Base-by-base conservation (phyloP, 2,797 vertebrate species). In the Babyrousa celebensis region DNA sequence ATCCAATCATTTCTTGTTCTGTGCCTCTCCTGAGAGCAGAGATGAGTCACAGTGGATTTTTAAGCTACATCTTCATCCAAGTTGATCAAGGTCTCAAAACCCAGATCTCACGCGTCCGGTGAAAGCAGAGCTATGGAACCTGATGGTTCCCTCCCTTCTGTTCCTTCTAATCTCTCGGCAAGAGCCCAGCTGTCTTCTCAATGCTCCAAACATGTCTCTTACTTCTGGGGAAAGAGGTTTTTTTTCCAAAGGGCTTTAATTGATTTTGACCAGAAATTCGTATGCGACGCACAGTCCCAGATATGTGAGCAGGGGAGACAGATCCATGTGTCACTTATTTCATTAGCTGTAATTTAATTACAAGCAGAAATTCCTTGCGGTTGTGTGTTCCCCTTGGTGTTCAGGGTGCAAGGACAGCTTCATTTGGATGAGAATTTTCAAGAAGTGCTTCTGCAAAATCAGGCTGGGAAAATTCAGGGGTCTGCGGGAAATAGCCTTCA, bases 271-370 rank as follows among this genome's bases (percentile, higher is more conserved):
- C 20, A 63, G 56, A 93, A 94, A 88, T 97, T 60, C 83, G 63
- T 92, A 93, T 67, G 23, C 29, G 78, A 68, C 40, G n/a, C 58
- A 70, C 2, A 83, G 25, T 60, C 65, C 71, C 56, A 85, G 21
- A 93, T 56, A 79, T 36, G 54, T 29, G 48, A 71, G 18, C 62
- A 36, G 90, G 27, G 75, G 67, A 96, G 71, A 82, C 21, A 58
- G 77, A 94, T n/a, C 72, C 78, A 84, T 1, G 0, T 43, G n/a
- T 77, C 71, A 85, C 48, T 77, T 71, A 71, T 52, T 96, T 83
- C 48, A 85, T 95, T 88, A 71, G 80, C 75, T 84, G 52, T 75
- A 90, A 94, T 94, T 97, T 82, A 94, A 93, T 90, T 83, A 95
- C 4, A 27, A 62, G 84, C 16, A 92, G 72, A 96, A 89, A 93